Evolutionary conservation across 2,113 vertebrate genomes (phyloP), one percentile per base, ranked within the genome.

Genomic region (Cercocebus atys): DNA sequence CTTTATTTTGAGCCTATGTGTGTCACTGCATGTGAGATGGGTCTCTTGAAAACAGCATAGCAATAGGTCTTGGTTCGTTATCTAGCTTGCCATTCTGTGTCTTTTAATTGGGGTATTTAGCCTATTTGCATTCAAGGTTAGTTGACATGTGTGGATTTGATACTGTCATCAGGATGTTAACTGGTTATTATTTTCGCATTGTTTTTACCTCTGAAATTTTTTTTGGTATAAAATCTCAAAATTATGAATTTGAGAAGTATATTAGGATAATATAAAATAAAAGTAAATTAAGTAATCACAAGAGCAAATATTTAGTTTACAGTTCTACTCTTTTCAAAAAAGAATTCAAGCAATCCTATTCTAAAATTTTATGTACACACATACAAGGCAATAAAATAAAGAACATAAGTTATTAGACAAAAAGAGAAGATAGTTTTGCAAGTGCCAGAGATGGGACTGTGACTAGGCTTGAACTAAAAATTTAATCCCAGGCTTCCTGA

Each of bases 171-270:
- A 27, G 10, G 59, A 61, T 61, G 23, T 61, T 27, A 61, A 4
- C 25, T 61, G 59, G 59, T 61, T 61, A 27, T 61, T 61, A 61
- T 27, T 86, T 72, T 7, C 20, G 1, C 13, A 88, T 50, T 92
- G 1, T 80, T 96, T 86, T 57, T 3, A 75, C 18, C 68, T 82
- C 50, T 93, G 18, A 88, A 85, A 55, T 78, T 88, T 96, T 93
- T 93, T 81, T 16, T 94, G 8, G 6, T 59, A 70, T 80, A 80
- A 73, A 95, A 93, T 76, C 35, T 64, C 32, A 80, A 83, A 85
- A 90, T 35, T 92, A 64, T 80, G 13, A 93, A 61, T 88, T 84
- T 18, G 61, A 40, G 38, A 35, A 72, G 12, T 75, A 38, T 73
- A 61, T 61, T 75, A 43, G 3, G 11, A 59, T 43, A 61, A 80